Base-by-base conservation (phyloP, 2,797 vertebrate species). In the Erethizon dorsatum region DNA sequence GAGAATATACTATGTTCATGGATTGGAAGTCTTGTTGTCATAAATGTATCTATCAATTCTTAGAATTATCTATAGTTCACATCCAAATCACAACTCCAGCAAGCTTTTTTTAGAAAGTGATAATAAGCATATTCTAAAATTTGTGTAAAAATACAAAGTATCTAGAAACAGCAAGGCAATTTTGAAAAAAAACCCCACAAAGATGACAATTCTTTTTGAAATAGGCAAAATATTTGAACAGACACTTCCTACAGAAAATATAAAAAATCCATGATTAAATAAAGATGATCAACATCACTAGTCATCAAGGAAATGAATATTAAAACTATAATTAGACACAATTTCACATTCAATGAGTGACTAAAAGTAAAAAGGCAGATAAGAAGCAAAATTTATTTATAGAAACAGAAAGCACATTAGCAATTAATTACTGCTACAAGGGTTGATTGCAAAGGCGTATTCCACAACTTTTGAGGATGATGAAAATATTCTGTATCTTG, bases 291-390 rank as follows among this genome's bases (percentile, higher is more conserved):
- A 69, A 75, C 31, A 69, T 54, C n/a, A 96, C 63, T 87, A 75
- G 14, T 92, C 73, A 94, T 90, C 24, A 41, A 20, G 28, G 33
- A 96, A 95, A 94, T 85, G 15, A 17, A 92, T 91, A 92, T 92
- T 94, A 67, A 95, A 95, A 86, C 52, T 61, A n/a, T 45, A 95
- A 83, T 89, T 94, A 89, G 18, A 50, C 20, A 93, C 45, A 17
- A 79, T 91, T 90, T 93, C 56, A 86, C 31, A 67, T 77, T 88
- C 73, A 63, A 17, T 50, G 17, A 95, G 83, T 83, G 45, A 59
- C 65, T 86, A 28, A 94, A 88, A 77, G 22, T 73, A 67, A 87
- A 93, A 90, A 59, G 37, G 45, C 10, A 78, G 26, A 88, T 78
- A 45, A 93, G 6, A 47, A 93, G 6, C 28, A 73, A 87, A 89